phyloP scores from a whole-genome alignment of 2,113 vertebrate species.

The Mastomys coucha region DNA sequence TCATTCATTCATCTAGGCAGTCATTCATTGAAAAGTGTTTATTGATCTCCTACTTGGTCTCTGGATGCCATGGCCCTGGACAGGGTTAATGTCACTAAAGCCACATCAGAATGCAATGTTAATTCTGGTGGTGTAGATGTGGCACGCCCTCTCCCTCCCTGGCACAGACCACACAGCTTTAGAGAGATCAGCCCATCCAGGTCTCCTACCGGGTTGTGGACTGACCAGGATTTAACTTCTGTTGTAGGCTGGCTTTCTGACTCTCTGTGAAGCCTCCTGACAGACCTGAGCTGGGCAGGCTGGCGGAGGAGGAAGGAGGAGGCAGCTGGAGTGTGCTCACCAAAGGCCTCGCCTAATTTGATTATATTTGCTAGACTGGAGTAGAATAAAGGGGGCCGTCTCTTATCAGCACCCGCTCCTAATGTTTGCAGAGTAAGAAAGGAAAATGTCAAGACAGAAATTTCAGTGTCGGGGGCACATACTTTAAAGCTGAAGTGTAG shows the following conservation, averaged over 20 bases:
- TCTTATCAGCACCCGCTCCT: conserved; percentile 29
- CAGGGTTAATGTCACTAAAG: neutral
- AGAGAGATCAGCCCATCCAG: neutral
- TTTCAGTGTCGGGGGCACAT: neutral
- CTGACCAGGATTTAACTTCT: neutral
- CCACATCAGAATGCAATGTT: neutral
- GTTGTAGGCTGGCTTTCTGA: neutral
- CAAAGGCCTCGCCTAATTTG: conserved; percentile 22
- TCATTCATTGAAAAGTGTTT: neutral
- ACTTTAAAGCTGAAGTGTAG: neutral
- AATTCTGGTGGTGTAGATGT: neutral
- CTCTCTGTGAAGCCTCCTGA: neutral
- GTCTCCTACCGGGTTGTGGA: neutral
- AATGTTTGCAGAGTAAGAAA: conserved; percentile 53
- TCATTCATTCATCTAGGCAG: neutral
- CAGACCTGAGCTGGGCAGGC: neutral
- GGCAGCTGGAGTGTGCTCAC: neutral
- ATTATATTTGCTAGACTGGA: conserved; percentile 54
- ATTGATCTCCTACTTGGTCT: neutral
- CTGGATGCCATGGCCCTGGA: neutral
- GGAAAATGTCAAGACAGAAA: conserved; percentile 47
- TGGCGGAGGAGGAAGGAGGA: neutral
- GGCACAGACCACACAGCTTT: neutral
- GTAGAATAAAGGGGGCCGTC: conserved; percentile 39
- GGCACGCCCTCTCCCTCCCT: neutral